Base-by-base conservation (phyloP, 2,113 vertebrate species). In the Passer montanus region DNA sequence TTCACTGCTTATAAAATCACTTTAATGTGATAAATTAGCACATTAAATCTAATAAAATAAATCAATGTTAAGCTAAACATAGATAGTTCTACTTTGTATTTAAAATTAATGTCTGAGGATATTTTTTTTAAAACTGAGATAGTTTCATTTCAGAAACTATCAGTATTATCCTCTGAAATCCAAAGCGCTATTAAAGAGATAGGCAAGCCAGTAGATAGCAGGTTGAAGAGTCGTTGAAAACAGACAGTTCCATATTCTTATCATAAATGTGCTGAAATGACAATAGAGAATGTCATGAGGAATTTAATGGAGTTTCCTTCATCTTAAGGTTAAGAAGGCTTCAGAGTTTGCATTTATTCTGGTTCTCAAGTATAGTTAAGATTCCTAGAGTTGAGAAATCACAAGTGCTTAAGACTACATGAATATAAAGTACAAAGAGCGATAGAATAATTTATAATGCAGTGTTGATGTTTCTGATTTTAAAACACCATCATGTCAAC, bases 271-370 rank as follows among this genome's bases (percentile, higher is more conserved):
- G 76, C 96, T 95, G 89, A 96, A 94, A 93, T 89, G 62, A 87
- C 82, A 97, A 60, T 33, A 95, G 69, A 37, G 79, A 82, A 78
- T 67, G 70, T 70, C 72, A 64, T 78, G 78, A 84, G 63, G 58
- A 96, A 88, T 96, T 94, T 91, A 96, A 97, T 94, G 80, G 72
- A 58, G 81, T 93, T 89, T 96, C 49, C 94, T 97, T 97, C 73
- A 11, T 95, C 87, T 87, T 96, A 88, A 85, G 63, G 93, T 95
- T 94, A 90, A 59, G 60, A 67, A 55, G 21, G 4, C 16, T 72
- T 92, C 79, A 78, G 60, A 92, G 66, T 92, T 78, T 76, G 76
- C 92, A 80, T 94, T 96, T 93, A 67, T 86, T 95, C 50, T 87
- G 33, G 30, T 92, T 95, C 81, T 92, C 67, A 94, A 90, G 73